Conservation (phyloP, 1,140 invertebrate genomes). For the Calephelis nemesis region DNA sequence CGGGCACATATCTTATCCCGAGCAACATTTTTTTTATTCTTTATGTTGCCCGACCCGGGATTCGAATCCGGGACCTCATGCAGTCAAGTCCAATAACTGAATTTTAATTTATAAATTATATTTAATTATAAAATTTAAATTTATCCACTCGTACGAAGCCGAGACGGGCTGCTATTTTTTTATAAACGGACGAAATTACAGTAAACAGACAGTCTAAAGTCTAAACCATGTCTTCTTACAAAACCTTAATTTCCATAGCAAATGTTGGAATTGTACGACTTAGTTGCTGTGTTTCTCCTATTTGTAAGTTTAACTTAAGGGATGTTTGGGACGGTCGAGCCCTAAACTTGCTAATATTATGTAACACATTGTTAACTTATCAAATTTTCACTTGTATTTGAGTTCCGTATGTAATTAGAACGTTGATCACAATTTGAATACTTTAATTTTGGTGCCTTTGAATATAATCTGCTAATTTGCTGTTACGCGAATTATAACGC, state of each 20-base stretch:
- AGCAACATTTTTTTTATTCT: too few species aligned
- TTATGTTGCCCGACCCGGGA: too few species aligned
- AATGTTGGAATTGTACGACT: constrained; percentile 4
- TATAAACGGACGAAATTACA: too few species aligned
- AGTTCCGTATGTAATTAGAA: constrained; percentile 1
- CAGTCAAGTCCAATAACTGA: too few species aligned
- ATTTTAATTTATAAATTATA: too few species aligned
- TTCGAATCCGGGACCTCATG: too few species aligned
- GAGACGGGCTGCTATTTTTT: too few species aligned
- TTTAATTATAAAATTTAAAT: too few species aligned
- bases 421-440: constrained; percentile 2
- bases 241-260: background rate
- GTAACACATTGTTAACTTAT: constrained; percentile 11
- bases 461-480: background rate
- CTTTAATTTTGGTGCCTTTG: background rate
- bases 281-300: background rate
- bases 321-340: constrained; percentile 6
- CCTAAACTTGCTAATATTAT: constrained; percentile 8
- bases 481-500: too few species aligned
- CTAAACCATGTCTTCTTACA: background rate
- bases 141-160: too few species aligned
- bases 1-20: too few species aligned
- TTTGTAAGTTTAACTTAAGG: constrained; percentile 11
- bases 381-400: constrained; percentile 1
- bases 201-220: too few species aligned